Percentiles rank a stretch among this genome's conserved stretches.
Conservation (phyloP, 2,888 invertebrate species). For the Sphecodes monilicornis region DNA sequence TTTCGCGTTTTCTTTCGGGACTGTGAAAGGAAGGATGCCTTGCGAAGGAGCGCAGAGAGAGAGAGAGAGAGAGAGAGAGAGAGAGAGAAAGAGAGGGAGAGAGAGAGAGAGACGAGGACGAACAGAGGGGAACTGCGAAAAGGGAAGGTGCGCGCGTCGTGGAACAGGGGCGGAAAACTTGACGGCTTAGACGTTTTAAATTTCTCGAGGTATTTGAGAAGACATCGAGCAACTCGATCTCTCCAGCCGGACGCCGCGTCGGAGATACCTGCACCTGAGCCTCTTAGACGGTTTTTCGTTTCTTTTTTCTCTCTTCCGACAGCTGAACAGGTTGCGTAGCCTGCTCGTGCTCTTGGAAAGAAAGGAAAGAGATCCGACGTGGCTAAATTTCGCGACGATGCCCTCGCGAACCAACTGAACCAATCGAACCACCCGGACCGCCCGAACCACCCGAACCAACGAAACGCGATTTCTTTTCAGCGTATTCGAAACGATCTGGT, state of each 20-base stretch:
- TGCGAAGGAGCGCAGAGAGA: no score
- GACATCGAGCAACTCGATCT: slow-evolving; percentile 82
- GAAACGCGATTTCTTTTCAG: neutral
- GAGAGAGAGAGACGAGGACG: neutral
- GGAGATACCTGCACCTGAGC: slow-evolving; percentile 82
- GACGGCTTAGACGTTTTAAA: slow-evolving; percentile 82
- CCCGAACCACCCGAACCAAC: neutral
- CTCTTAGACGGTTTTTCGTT: slow-evolving; percentile 79
- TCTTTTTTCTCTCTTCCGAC: slow-evolving; percentile 28
- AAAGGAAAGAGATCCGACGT: slow-evolving; percentile 23
- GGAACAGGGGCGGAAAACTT: slow-evolving; percentile 80
- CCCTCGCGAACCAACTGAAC: no score
- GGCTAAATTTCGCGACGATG: slow-evolving; percentile 53
- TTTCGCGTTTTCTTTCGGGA: neutral
- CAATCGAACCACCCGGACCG: neutral
- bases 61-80: neutral
- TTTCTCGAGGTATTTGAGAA: slow-evolving; percentile 83
- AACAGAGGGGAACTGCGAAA: slow-evolving; percentile 9
- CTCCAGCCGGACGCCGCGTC: slow-evolving; percentile 82
- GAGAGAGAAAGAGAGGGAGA: neutral
- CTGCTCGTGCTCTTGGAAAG: slow-evolving; percentile 29
- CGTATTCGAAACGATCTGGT: slow-evolving; percentile 1
- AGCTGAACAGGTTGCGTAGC: slow-evolving; percentile 73
- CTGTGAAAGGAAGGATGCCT: no score
- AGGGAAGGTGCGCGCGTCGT: slow-evolving; percentile 48